These are phyloP conservation scores for Orcinus orca DNA, from an alignment of 2,113 vertebrate species.

Conservation along the genomic window DNA sequence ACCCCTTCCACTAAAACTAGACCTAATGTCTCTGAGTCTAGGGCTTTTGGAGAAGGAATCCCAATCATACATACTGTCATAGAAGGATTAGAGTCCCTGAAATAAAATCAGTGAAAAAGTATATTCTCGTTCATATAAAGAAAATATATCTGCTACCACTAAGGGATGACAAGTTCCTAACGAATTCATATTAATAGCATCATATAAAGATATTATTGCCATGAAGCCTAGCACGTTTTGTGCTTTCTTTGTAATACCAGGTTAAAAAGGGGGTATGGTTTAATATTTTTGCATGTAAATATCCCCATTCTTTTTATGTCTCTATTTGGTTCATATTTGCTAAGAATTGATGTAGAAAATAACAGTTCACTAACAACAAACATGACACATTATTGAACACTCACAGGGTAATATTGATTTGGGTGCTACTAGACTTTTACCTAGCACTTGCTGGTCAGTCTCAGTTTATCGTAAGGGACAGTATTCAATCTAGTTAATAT, in stretches of 20 bases:
- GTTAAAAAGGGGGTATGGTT: background rate
- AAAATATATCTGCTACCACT: background rate
- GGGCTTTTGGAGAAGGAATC: background rate
- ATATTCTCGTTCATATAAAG: slow-evolving; percentile 11
- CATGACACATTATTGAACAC: background rate
- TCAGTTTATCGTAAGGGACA: background rate
- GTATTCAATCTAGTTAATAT: slow-evolving; percentile 24
- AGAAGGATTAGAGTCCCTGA: background rate
- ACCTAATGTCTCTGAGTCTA: background rate
- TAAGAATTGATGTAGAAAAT: slow-evolving; percentile 47
- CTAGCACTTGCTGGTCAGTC: background rate
- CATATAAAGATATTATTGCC: background rate
- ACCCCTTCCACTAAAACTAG: background rate
- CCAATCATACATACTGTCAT: background rate
- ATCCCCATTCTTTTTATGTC: background rate
- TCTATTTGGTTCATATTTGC: slow-evolving; percentile 33
- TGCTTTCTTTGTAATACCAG: slow-evolving; percentile 9
- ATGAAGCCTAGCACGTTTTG: background rate
- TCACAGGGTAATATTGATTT: slow-evolving; percentile 50
- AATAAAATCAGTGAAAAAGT: slow-evolving; percentile 30
- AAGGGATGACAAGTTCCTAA: slow-evolving; percentile 8
- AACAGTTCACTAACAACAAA: slow-evolving; percentile 5
- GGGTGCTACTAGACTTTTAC: slow-evolving; percentile 48
- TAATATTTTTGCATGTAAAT: slow-evolving; percentile 25
- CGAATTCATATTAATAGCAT: background rate